Percentiles rank a stretch among this genome's conserved stretches.
Conservation (phyloP, 2,888 invertebrate genomes). For the Agonopterix subpropinquella region DNA sequence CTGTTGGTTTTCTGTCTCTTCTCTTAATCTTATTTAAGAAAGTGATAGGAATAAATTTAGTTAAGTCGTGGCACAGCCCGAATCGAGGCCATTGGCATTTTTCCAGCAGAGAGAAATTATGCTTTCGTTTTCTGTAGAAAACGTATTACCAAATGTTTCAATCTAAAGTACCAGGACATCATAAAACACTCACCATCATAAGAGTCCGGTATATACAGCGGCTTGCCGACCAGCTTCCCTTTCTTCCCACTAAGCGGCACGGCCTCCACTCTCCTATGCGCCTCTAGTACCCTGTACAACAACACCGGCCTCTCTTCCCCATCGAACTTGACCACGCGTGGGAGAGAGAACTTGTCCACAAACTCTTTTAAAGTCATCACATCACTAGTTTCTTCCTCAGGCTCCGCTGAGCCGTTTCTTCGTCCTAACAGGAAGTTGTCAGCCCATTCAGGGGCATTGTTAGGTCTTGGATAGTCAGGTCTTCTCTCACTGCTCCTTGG, state of each 20-base stretch:
- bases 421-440: slow-evolving; percentile 62
- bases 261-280: slow-evolving; percentile 78
- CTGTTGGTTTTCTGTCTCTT: too few relatives aligned
- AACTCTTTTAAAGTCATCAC: slow-evolving; percentile 73
- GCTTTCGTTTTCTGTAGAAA: too few relatives aligned
- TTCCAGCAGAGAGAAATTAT: too few relatives aligned
- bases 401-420: slow-evolving; percentile 58
- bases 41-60: too few relatives aligned
- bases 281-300: slow-evolving; percentile 77
- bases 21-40: too few relatives aligned
- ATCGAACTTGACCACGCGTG: slow-evolving; percentile 75
- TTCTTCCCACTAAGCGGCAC: slow-evolving; percentile 74
- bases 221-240: slow-evolving; percentile 74
- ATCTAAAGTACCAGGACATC: background rate
- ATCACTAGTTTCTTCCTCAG: slow-evolving; percentile 65
- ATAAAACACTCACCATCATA: slow-evolving; percentile 75
- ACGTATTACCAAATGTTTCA: too few relatives aligned
- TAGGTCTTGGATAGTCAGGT: slow-evolving; percentile 57
- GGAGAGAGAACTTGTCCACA: slow-evolving; percentile 77
- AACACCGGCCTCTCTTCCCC: slow-evolving; percentile 76
- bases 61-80: too few relatives aligned
- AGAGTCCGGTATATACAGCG: slow-evolving; percentile 79
- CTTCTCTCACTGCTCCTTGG: slow-evolving; percentile 67
- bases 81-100: too few relatives aligned
- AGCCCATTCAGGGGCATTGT: slow-evolving; percentile 59